Conservation (phyloP, 2,113 vertebrate species). For the Deroptyus accipitrinus region DNA sequence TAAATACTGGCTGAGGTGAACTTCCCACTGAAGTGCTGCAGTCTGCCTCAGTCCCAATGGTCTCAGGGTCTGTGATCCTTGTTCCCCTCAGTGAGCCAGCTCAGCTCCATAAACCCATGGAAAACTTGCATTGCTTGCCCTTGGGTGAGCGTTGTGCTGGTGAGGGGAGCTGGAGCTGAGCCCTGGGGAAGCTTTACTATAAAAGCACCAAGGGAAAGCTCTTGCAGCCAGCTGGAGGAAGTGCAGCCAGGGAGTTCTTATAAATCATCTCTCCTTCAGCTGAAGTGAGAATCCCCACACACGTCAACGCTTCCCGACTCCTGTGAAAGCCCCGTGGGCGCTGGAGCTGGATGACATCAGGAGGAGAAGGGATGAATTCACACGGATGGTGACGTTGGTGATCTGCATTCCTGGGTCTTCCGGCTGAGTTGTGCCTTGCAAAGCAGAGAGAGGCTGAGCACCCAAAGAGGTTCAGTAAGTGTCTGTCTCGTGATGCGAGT, state of each 20-base stretch:
- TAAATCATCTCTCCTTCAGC: background rate
- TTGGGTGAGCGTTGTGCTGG: rapidly evolving
- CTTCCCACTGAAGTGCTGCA: background rate
- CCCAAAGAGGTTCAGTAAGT: rapidly evolving
- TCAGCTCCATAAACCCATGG: background rate
- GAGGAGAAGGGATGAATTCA: background rate
- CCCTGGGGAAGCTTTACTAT: background rate
- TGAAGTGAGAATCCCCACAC: background rate
- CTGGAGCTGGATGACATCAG: background rate
- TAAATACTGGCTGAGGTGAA: background rate
- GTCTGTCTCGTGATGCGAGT: rapidly evolving
- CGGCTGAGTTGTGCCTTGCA: background rate
- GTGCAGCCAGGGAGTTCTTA: background rate
- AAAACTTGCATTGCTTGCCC: background rate
- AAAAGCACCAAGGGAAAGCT: background rate
- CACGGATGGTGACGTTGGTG: background rate
- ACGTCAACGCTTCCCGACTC: background rate
- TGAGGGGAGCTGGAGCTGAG: background rate
- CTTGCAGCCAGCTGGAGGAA: background rate
- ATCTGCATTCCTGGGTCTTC: background rate
- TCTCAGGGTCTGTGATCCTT: background rate
- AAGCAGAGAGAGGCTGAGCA: background rate
- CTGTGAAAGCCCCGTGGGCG: background rate
- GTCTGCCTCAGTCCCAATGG: background rate
- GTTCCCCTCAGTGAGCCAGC: background rate